Evolutionary conservation across 35 echinoderm and acorn worm species (phyloP), one percentile per base, ranked within the genome.

Genomic region (Diadema setosum): DNA sequence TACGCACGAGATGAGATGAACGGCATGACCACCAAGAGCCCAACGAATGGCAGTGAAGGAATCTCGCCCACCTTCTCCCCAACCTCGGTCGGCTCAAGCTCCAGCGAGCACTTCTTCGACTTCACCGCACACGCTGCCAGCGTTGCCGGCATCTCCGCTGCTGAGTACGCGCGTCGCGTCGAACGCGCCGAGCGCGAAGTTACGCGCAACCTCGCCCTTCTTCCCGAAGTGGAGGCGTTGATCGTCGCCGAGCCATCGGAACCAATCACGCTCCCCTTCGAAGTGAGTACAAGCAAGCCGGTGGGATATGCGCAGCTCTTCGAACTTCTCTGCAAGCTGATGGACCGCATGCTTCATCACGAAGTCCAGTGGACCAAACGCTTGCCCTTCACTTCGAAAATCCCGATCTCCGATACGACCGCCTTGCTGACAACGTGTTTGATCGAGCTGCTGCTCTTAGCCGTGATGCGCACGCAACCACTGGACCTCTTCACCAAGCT

Each of bases 241-340:
- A 84, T 99, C 26, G 58, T 85, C 45, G 89, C 90, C 43, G 92
- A 99, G 46, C 84, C 87, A 0, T 49, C 84, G 26, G 55, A 94
- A 60, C 76, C 83, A 21, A 49, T 95, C n/a, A 75, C 78, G 9
- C 35, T 99, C 11, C 92, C 93, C 1, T 90, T 80, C 36, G 57
- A 80, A 55, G 75, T 94, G 5, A 34, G 70, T 4, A 58, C 52
- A 23, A 48, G 89, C n/a, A 42, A 91, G 80, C 83, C 82, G 20
- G 81, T 90, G 36, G 50, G 58, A 3, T 87, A 92, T 29, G 56
- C 42, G 2, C 89, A 92, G 56, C 39, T 99, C 26, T 99, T 99
- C 52, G 92, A 92, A 83, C 86, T 99, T 18, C 80, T 99, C 5
- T 99, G 96, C 89, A 91, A 92, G 32, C 56, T 99, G 20, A 91